Base-by-base conservation (phyloP, 2,113 vertebrate genomes). In the Centropristis striata region DNA sequence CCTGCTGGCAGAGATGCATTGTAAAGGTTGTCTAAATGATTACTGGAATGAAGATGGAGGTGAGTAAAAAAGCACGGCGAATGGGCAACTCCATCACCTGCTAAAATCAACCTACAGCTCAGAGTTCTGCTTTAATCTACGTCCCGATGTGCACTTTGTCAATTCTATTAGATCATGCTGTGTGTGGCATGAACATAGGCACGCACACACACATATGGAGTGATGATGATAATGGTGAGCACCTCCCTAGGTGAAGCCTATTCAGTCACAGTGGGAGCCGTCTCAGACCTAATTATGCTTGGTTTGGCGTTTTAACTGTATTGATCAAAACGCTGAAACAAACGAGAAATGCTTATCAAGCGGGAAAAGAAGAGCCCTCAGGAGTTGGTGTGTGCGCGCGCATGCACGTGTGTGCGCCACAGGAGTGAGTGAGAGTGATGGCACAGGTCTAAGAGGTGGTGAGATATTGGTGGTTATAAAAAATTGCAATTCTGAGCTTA, bases 281-380 rank as follows among this genome's bases (percentile, higher is more conserved):
- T 88, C 87, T 71, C 75, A 87, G 72, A 86, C 76, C 92, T 88
- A 90, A 93, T 92, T 91, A 87, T 86, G 86, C 89, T 91, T 89
- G 86, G 73, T 91, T 90, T 92, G 86, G 89, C 67, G 72, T 91
- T 93, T 89, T 89, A 92, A 90, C 87, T 84, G 74, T 89, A 93
- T 92, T 87, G 90, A 92, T 92, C 85, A 89, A 91, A 86, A 87
- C 20, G 44, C 78, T 90, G 84, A 89, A 90, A 92, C 88, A 86
- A 88, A 90, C 83, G 66, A 92, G 91, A 92, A 91, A 90, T 88
- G 91, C 91, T 91, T 90, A 92, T 91, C 80, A 87, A 85, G 93
- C 86, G 85, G 71, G 77, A 92, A 91, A 76, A 84, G 87, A 61
- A 58, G 78, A 88, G 82, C 88, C 83, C 87, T 82, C 37, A 58